phyloP scores from a whole-genome alignment of 2,113 vertebrate species.

The Bothrops jararaca region DNA sequence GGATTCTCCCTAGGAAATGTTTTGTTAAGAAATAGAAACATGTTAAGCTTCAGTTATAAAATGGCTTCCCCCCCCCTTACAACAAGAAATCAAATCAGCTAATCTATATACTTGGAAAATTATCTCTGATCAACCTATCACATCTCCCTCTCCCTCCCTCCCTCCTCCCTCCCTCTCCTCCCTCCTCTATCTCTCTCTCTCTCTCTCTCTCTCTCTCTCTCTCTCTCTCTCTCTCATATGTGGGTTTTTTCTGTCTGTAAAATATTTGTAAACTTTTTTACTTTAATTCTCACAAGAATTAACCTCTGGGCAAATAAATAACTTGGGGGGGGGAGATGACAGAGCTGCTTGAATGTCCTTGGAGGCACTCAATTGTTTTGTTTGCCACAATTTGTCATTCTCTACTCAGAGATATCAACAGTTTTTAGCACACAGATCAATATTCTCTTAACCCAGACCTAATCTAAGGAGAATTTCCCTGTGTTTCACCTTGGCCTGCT shows the following conservation, averaged over 20 bases:
- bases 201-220: neutral
- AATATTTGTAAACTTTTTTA: conserved; percentile 73
- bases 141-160: neutral
- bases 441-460: conserved; percentile 96
- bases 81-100: conserved; percentile 29
- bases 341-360: conserved; percentile 77
- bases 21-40: neutral
- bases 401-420: conserved; percentile 95
- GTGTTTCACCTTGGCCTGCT: conserved; percentile 85
- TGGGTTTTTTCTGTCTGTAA: conserved; percentile 60
- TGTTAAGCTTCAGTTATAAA: conserved; percentile 9
- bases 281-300: conserved; percentile 68
- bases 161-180: accelerated
- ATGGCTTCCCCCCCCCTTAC: conserved; percentile 38
- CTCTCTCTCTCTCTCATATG: neutral
- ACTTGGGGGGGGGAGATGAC: conserved; percentile 45
- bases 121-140: conserved; percentile 46
- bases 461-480: conserved; percentile 86
- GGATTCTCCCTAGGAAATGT: neutral
- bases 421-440: conserved; percentile 97
- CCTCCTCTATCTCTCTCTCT: too few species aligned
- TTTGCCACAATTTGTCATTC: conserved; percentile 96
- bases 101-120: conserved; percentile 22
- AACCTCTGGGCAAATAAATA: conserved; percentile 74
- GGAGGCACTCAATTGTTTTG: conserved; percentile 89